A percentile compares a stretch with the other conserved stretches of the same genome.
Evolutionary conservation across 2,888 invertebrate genomes (phyloP).

Genomic region (Plebejus argus): DNA sequence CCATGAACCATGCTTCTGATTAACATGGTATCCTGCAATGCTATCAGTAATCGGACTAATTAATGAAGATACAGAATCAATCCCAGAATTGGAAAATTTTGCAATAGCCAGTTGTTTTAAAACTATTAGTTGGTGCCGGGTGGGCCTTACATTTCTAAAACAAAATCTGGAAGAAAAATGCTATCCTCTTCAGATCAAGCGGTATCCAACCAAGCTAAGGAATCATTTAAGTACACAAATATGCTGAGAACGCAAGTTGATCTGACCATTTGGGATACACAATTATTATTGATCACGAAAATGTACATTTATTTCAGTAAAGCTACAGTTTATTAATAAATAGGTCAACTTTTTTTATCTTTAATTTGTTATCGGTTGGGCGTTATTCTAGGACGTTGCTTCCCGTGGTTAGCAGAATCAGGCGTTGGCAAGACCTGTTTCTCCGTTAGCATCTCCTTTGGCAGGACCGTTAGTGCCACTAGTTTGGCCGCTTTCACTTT

Average conservation of each 20-base stretch:
- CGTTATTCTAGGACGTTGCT: background rate
- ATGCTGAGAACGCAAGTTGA: background rate
- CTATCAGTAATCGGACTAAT: background rate
- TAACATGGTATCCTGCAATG: background rate
- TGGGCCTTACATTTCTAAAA: background rate
- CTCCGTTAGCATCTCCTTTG: constrained; percentile 39
- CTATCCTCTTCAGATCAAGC: background rate
- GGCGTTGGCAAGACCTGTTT: constrained; percentile 1
- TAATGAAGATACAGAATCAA: background rate
- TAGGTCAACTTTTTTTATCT: background rate
- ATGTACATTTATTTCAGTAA: background rate
- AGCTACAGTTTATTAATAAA: background rate
- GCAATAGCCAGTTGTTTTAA: too few species aligned
- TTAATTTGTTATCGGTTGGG: background rate
- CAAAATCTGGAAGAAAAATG: background rate
- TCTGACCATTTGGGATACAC: background rate
- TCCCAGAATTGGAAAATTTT: too few species aligned
- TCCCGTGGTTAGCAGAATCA: background rate
- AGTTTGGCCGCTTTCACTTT: constrained; percentile 49
- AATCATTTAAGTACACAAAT: background rate
- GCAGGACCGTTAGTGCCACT: constrained; percentile 47
- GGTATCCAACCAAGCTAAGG: background rate
- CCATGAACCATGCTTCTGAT: background rate
- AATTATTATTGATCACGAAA: background rate
- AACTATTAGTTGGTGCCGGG: background rate